Percentiles rank a stretch among this genome's conserved stretches.
Conservation (phyloP, 1,140 invertebrate species). For the Tenebrio molitor region DNA sequence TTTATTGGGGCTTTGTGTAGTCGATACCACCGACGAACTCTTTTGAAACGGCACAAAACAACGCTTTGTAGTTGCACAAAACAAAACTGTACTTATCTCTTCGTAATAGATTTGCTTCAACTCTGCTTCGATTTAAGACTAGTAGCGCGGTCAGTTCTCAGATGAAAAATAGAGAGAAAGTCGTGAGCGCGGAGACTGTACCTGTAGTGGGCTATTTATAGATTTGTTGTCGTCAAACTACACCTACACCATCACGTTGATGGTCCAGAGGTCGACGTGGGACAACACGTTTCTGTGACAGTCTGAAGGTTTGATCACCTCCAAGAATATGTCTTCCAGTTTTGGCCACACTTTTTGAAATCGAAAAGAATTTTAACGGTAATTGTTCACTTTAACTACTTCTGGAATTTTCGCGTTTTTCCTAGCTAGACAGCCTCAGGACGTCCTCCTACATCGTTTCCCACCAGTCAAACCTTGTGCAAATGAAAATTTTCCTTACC, state of each 20-base stretch:
- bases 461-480: too few species aligned
- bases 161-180: slow-evolving; percentile 64
- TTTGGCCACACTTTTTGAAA: slow-evolving; percentile 24
- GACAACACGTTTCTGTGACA: slow-evolving; percentile 62
- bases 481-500: too few species aligned
- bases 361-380: too few species aligned
- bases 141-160: slow-evolving; percentile 62
- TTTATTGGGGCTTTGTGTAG: slow-evolving; percentile 44
- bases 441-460: too few species aligned
- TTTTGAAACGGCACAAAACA: slow-evolving; percentile 44
- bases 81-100: slow-evolving; percentile 60
- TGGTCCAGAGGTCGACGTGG: slow-evolving; percentile 67
- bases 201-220: slow-evolving; percentile 65
- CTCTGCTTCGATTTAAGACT: slow-evolving; percentile 59
- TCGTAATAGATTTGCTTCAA: slow-evolving; percentile 65
- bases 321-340: slow-evolving; percentile 18
- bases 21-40: slow-evolving; percentile 44
- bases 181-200: slow-evolving; percentile 70
- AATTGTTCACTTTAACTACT: too few species aligned
- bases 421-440: too few species aligned
- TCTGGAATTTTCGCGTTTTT: too few species aligned
- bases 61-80: slow-evolving; percentile 50
- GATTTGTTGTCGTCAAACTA: slow-evolving; percentile 67
- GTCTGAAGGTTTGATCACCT: slow-evolving; percentile 34
- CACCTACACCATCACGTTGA: slow-evolving; percentile 67